Conservation (phyloP, 2,113 vertebrate species). For the Micromys minutus region DNA sequence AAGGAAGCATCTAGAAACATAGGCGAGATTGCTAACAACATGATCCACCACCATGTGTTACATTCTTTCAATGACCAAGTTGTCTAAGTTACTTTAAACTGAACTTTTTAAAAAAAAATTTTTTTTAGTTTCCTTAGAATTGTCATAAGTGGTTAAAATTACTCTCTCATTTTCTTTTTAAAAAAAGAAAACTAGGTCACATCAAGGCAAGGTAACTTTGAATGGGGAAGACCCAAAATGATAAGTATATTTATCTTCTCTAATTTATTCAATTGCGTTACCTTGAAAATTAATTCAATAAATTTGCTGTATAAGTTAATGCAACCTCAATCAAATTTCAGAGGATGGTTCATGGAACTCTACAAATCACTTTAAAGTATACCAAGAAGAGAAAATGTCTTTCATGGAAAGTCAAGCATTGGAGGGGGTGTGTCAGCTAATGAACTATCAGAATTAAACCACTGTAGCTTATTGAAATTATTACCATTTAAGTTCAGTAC, state of each 20-base stretch:
- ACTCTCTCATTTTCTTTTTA: background rate
- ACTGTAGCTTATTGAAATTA: background rate
- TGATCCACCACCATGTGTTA: background rate
- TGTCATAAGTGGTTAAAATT: background rate
- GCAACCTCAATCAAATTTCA: constrained; percentile 28
- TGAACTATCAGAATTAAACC: constrained; percentile 1
- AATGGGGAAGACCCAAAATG: constrained; percentile 1
- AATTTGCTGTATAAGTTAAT: constrained; percentile 46
- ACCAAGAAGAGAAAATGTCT: background rate
- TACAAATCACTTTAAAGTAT: constrained; percentile 19
- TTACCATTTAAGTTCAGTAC: background rate
- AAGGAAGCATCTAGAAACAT: background rate
- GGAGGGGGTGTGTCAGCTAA: background rate
- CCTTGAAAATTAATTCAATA: constrained; percentile 39
- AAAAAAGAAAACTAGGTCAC: background rate
- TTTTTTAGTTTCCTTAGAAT: constrained; percentile 27
- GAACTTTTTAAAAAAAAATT: too few species aligned
- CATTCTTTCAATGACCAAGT: background rate
- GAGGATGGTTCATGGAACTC: background rate
- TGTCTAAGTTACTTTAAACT: background rate
- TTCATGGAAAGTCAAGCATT: background rate
- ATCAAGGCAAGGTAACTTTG: background rate
- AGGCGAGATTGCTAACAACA: background rate
- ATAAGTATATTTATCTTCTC: constrained; percentile 14
- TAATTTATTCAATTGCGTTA: constrained; percentile 35